Conservation (phyloP, 2,797 vertebrate species). For the Anabas testudineus region DNA sequence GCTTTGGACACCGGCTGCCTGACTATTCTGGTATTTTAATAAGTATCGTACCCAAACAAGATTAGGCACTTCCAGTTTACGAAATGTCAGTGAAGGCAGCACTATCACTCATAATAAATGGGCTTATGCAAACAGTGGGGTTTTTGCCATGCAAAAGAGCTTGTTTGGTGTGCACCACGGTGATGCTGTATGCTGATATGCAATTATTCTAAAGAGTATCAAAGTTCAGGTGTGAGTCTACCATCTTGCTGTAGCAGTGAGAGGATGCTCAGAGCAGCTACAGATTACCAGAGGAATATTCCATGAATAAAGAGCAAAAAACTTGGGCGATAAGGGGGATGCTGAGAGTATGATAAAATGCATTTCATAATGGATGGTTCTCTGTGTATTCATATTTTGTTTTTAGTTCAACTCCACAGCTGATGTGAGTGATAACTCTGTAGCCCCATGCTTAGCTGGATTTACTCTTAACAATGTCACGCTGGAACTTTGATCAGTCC, state of each 20-base stretch:
- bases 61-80: slow-evolving; percentile 88
- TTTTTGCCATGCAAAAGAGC: slow-evolving; percentile 86
- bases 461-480: slow-evolving; percentile 64
- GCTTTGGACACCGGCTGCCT: slow-evolving; percentile 75
- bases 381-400: slow-evolving; percentile 79
- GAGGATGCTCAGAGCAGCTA: slow-evolving; percentile 73
- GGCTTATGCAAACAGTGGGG: slow-evolving; percentile 87
- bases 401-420: slow-evolving; percentile 62
- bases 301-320: slow-evolving; percentile 84
- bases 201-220: slow-evolving; percentile 91
- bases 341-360: slow-evolving; percentile 79
- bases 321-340: slow-evolving; percentile 78
- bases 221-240: slow-evolving; percentile 84
- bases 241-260: slow-evolving; percentile 70
- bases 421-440: slow-evolving; percentile 71
- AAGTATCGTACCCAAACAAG: slow-evolving; percentile 88
- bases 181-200: slow-evolving; percentile 87
- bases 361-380: slow-evolving; percentile 80
- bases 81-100: slow-evolving; percentile 87
- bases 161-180: slow-evolving; percentile 81
- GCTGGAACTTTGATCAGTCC: slow-evolving; percentile 79
- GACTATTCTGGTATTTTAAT: slow-evolving; percentile 87
- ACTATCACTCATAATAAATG: slow-evolving; percentile 90
- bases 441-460: slow-evolving; percentile 50
- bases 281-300: slow-evolving; percentile 81